These are phyloP conservation scores for Mola mola DNA, from an alignment of 2,113 vertebrate genomes.

Conservation along the genomic window DNA sequence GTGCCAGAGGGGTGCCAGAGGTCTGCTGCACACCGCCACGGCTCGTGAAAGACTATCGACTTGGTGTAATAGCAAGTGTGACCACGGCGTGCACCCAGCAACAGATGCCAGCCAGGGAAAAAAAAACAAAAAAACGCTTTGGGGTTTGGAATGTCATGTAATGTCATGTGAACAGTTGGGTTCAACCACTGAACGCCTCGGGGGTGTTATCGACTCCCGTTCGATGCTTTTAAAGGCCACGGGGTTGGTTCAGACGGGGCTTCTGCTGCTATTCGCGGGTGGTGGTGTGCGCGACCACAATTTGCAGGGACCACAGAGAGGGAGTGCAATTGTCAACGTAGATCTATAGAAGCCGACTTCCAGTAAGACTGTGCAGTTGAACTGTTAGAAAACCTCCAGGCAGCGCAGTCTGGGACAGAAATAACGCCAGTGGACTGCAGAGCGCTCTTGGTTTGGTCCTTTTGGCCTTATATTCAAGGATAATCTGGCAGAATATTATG, in stretches of 20 bases:
- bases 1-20: conserved; percentile 65
- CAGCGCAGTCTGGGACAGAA: conserved; percentile 11
- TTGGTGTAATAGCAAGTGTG: conserved; percentile 77
- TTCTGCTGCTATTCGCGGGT: conserved; percentile 59
- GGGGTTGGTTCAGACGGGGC: conserved; percentile 56
- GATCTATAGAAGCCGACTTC: conserved; percentile 44
- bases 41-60: conserved; percentile 77
- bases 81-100: conserved; percentile 71
- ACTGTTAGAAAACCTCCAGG: conserved; percentile 31
- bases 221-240: conserved; percentile 79
- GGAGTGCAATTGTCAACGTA: conserved; percentile 51
- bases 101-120: conserved; percentile 67
- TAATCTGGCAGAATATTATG: no score
- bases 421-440: no score
- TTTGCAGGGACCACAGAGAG: conserved; percentile 56
- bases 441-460: no score
- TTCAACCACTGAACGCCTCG: conserved; percentile 81
- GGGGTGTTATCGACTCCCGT: conserved; percentile 79
- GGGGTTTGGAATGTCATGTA: conserved; percentile 81
- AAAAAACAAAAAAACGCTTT: conserved; percentile 67
- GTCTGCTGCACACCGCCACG: conserved; percentile 60
- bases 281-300: conserved; percentile 57
- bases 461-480: no score
- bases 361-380: conserved; percentile 28
- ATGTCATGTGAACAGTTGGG: conserved; percentile 82